Evolutionary conservation across 2,888 invertebrate genomes (phyloP).

Genomic region (Drosophila hamatofila): DNA sequence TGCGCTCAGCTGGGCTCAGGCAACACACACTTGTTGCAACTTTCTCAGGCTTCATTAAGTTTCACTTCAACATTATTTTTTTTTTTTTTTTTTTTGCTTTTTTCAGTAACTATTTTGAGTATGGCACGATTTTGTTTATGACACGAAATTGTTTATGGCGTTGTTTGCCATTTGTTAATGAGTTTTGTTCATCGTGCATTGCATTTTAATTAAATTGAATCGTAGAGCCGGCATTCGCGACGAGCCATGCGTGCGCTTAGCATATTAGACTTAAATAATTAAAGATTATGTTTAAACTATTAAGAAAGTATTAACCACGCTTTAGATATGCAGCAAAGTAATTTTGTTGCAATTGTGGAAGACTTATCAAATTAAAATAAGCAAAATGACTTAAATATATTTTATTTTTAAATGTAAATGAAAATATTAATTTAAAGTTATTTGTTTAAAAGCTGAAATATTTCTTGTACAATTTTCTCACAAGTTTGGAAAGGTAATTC

Average conservation of each 20-base stretch:
- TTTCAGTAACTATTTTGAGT: slow-evolving; percentile 51
- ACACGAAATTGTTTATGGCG: slow-evolving; percentile 74
- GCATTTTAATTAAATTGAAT: slow-evolving; percentile 71
- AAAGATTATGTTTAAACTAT: slow-evolving; percentile 8
- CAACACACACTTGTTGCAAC: slow-evolving; percentile 53
- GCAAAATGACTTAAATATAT: too few relatives aligned
- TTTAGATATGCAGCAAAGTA: neutral
- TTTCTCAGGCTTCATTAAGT: slow-evolving; percentile 81
- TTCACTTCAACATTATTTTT: slow-evolving; percentile 58
- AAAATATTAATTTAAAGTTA: too few relatives aligned
- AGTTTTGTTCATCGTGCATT: slow-evolving; percentile 71
- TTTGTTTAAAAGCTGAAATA: too few relatives aligned
- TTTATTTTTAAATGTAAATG: too few relatives aligned
- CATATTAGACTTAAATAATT: slow-evolving; percentile 15
- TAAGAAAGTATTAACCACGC: neutral
- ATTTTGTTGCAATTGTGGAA: neutral
- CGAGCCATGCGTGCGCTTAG: slow-evolving; percentile 23
- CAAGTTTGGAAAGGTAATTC: too few relatives aligned
- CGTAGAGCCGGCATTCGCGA: slow-evolving; percentile 24
- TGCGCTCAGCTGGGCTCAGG: slow-evolving; percentile 25
- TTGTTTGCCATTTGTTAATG: slow-evolving; percentile 74
- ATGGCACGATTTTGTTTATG: slow-evolving; percentile 80
- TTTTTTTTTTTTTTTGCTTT: neutral
- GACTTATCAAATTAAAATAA: neutral
- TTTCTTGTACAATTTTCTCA: too few relatives aligned